A percentile compares a stretch with the other conserved stretches of the same genome.
Conservation (phyloP, 2,113 vertebrate species). For the Struthio camelus region DNA sequence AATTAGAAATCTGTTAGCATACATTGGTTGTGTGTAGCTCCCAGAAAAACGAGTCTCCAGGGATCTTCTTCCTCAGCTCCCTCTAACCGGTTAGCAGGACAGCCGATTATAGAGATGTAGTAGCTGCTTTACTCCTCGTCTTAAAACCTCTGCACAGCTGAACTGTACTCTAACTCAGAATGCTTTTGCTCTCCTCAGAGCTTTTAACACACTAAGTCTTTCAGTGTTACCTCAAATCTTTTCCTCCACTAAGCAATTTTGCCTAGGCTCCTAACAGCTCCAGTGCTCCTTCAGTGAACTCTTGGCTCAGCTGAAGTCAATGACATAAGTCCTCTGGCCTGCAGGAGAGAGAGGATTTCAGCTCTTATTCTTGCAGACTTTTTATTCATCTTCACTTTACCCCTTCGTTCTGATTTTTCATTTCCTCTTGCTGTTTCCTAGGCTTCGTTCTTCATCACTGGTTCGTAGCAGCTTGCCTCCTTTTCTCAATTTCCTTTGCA, state of each 20-base stretch:
- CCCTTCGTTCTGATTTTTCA: neutral
- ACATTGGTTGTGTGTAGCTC: neutral
- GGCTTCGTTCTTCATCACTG: neutral
- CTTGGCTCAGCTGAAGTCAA: neutral
- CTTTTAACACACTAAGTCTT: slow-evolving; percentile 1
- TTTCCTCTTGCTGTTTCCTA: neutral
- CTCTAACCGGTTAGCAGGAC: neutral
- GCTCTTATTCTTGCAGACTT: neutral
- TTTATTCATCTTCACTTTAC: neutral
- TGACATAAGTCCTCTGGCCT: slow-evolving; percentile 26
- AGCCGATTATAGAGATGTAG: neutral
- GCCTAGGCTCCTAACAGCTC: neutral
- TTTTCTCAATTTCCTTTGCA: neutral
- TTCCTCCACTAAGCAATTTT: neutral
- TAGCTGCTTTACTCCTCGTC: neutral
- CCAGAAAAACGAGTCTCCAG: neutral
- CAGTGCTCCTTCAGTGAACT: neutral
- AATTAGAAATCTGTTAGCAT: neutral
- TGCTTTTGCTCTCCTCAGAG: neutral
- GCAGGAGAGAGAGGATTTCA: slow-evolving; percentile 10
- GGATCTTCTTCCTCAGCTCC: neutral
- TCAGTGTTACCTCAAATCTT: neutral
- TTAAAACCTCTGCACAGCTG: neutral
- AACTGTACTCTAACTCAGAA: slow-evolving; percentile 4
- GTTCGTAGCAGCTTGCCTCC: neutral